phyloP scores from a whole-genome alignment of 2,888 invertebrate species.

The Drosophila atroscutellata region DNA sequence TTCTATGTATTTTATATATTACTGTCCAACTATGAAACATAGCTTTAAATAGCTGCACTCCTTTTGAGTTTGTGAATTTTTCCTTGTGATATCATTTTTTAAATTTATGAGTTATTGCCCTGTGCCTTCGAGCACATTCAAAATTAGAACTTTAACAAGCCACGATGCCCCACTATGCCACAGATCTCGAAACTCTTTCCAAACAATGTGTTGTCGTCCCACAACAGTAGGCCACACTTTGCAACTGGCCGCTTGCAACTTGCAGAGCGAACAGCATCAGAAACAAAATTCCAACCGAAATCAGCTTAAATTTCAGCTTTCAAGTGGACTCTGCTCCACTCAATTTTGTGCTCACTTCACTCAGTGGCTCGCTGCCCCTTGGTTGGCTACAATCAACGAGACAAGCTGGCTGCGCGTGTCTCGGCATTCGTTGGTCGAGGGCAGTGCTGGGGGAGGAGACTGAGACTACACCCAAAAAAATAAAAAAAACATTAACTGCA shows the following conservation, averaged over 20 bases:
- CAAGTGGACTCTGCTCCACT: constrained; percentile 54
- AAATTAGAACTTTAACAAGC: constrained; percentile 14
- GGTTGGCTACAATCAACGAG: constrained; percentile 43
- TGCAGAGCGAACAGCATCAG: constrained; percentile 17
- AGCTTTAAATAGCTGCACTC: not conserved
- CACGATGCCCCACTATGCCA: constrained; percentile 8
- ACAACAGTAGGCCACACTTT: constrained; percentile 37
- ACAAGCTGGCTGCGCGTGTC: constrained; percentile 46
- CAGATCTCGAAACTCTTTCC: constrained; percentile 21
- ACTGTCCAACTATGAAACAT: too few species aligned
- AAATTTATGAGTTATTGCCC: not conserved
- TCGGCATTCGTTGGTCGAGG: constrained; percentile 30
- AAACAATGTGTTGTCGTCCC: constrained; percentile 22
- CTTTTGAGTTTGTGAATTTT: not conserved
- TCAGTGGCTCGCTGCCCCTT: constrained; percentile 37
- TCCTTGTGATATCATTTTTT: not conserved
- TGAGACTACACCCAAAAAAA: not conserved
- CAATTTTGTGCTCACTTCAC: constrained; percentile 57
- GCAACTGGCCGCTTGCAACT: constrained; percentile 6
- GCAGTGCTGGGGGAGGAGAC: not conserved
- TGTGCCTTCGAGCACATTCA: not conserved
- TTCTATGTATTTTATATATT: not conserved
- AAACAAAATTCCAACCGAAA: constrained; percentile 41
- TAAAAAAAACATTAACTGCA: not conserved
- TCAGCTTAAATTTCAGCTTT: constrained; percentile 59